Conservation (phyloP, 1,140 invertebrate species). For the Diachasmimorpha longicaudata region DNA sequence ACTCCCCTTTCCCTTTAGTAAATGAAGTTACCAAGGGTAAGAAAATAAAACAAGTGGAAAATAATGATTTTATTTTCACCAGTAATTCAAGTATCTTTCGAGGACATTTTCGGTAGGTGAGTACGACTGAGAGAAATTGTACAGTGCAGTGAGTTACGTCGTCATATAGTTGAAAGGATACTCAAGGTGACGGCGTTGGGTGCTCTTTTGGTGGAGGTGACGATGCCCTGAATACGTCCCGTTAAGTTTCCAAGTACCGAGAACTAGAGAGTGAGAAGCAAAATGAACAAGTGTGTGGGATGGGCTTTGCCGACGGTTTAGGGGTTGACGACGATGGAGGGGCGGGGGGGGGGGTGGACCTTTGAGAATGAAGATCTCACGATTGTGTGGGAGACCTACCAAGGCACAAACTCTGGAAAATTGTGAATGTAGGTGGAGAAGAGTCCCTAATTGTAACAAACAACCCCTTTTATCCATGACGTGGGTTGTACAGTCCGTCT, state of each 20-base stretch:
- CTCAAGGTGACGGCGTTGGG: neutral
- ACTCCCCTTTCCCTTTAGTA: neutral
- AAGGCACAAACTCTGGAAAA: neutral
- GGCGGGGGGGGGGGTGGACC: no score
- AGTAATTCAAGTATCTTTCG: neutral
- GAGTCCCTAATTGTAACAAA: conserved; percentile 49
- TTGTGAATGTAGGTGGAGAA: conserved; percentile 26
- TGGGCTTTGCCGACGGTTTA: neutral
- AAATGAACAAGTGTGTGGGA: conserved; percentile 13
- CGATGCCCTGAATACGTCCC: conserved; percentile 10
- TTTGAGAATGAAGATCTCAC: conserved; percentile 6
- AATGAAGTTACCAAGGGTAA: neutral
- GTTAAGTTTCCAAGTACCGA: conserved; percentile 10
- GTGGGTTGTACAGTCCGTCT: conserved; percentile 1
- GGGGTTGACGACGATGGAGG: no score
- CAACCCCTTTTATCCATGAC: conserved; percentile 41
- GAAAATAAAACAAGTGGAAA: neutral
- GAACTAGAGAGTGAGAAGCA: neutral
- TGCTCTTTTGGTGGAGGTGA: conserved; percentile 10
- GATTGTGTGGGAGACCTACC: neutral
- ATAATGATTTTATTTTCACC: neutral
- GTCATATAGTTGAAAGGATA: conserved; percentile 10
- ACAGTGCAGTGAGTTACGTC: neutral
- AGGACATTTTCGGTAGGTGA: neutral
- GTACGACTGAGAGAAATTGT: neutral